Evolutionary conservation across 2,113 vertebrate species (phyloP).

Genomic region (Struthio camelus): DNA sequence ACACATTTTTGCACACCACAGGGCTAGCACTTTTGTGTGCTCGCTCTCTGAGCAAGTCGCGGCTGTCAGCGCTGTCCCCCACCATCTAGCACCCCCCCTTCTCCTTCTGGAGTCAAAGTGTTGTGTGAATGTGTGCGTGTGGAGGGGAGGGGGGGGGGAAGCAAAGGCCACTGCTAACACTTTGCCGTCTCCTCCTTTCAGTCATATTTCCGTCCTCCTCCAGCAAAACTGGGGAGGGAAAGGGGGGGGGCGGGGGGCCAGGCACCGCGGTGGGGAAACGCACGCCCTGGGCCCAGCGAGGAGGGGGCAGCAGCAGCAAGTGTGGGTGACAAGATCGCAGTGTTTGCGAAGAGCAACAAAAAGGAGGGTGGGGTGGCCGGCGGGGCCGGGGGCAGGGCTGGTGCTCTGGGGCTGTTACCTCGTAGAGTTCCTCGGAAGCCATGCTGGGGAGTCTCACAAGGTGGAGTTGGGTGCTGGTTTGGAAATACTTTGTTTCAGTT

Average conservation of each 20-base stretch:
- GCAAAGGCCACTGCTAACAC: slow-evolving; percentile 56
- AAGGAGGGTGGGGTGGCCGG: slow-evolving; percentile 13
- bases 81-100: not conserved
- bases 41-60: not conserved
- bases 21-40: not conserved
- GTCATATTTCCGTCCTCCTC: slow-evolving; percentile 73
- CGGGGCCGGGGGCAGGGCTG: not conserved
- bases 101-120: slow-evolving; percentile 7
- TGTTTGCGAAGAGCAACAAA: not conserved
- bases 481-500: slow-evolving; percentile 79
- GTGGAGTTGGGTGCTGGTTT: slow-evolving; percentile 62
- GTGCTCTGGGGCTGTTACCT: slow-evolving; percentile 68
- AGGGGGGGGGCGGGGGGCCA: not conserved
- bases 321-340: not conserved
- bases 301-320: not conserved
- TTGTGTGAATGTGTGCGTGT: not conserved
- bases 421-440: slow-evolving; percentile 84
- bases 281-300: slow-evolving; percentile 23
- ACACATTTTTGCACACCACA: slow-evolving; percentile 41
- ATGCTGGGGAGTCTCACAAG: slow-evolving; percentile 73
- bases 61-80: slow-evolving; percentile 44
- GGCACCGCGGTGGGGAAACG: not conserved
- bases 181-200: slow-evolving; percentile 59
- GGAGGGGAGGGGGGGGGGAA: not conserved
- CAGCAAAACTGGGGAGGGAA: slow-evolving; percentile 53